Evolutionary conservation across 2,888 invertebrate genomes (phyloP).

Genomic region (Dexiosoma caninum): DNA sequence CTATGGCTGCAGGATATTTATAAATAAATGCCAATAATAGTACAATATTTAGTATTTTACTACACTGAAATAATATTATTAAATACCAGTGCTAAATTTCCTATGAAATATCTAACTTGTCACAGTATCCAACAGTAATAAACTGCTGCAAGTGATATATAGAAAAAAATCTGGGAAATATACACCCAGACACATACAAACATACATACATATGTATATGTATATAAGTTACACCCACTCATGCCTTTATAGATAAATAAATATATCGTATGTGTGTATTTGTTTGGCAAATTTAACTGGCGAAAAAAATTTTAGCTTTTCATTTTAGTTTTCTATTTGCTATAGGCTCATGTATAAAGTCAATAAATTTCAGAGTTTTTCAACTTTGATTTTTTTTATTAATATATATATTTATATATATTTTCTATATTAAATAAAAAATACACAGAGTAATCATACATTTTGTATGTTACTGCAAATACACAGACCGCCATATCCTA

Average conservation of each 20-base stretch:
- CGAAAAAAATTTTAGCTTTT: background rate
- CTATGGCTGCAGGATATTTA: conserved; percentile 49
- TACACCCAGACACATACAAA: too few relatives aligned
- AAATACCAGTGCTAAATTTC: conserved; percentile 5
- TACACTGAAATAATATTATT: background rate
- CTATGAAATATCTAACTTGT: conserved; percentile 40
- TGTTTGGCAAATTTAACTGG: background rate
- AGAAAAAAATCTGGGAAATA: background rate
- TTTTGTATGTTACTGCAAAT: too few relatives aligned
- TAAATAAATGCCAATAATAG: background rate
- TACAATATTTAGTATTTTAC: background rate
- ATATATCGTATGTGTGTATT: background rate
- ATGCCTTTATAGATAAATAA: background rate
- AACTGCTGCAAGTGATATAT: conserved; percentile 51
- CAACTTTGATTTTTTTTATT: too few relatives aligned
- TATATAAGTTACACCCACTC: background rate
- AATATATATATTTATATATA: background rate
- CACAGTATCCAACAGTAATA: conserved; percentile 58
- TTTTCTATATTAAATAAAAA: background rate
- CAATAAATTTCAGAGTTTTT: background rate
- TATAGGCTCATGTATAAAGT: background rate
- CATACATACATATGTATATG: too few relatives aligned
- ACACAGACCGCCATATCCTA: too few relatives aligned
- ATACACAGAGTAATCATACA: too few relatives aligned
- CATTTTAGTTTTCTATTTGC: background rate